phyloP scores from a whole-genome alignment of 1,140 invertebrate species.

The Elymnias hypermnestra region DNA sequence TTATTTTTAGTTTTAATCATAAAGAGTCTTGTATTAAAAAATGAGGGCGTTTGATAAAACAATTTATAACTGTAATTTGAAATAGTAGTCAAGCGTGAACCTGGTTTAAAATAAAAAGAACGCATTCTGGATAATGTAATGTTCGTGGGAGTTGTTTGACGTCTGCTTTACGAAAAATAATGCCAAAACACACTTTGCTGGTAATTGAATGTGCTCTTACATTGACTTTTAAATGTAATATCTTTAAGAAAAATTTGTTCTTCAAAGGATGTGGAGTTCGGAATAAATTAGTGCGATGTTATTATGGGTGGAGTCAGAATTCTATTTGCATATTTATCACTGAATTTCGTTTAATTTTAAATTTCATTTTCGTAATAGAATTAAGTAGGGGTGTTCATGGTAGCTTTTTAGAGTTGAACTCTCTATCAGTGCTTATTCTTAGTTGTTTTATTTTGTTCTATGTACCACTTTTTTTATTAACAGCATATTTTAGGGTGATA shows the following conservation, averaged over 20 bases:
- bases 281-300: constrained; percentile 34
- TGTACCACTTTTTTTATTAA: too few species aligned
- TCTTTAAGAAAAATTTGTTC: constrained; percentile 37
- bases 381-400: background rate
- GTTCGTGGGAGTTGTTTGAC: constrained; percentile 12
- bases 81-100: too few species aligned
- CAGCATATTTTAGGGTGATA: too few species aligned
- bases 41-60: too few species aligned
- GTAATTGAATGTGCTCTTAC: constrained; percentile 47
- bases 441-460: too few species aligned
- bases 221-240: constrained; percentile 68
- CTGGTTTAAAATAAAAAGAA: background rate
- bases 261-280: constrained; percentile 26
- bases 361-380: constrained; percentile 14
- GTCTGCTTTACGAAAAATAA: constrained; percentile 39
- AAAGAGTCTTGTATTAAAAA: too few species aligned
- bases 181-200: constrained; percentile 38
- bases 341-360: constrained; percentile 9
- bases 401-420: too few species aligned
- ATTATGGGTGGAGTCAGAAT: constrained; percentile 8
- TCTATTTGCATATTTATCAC: constrained; percentile 17
- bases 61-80: too few species aligned
- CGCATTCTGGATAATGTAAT: constrained; percentile 18
- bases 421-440: too few species aligned
- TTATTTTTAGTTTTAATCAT: too few species aligned